These are phyloP conservation scores for Perizoma affinitatum DNA, from an alignment of 2,888 invertebrate species.

Conservation along the genomic window DNA sequence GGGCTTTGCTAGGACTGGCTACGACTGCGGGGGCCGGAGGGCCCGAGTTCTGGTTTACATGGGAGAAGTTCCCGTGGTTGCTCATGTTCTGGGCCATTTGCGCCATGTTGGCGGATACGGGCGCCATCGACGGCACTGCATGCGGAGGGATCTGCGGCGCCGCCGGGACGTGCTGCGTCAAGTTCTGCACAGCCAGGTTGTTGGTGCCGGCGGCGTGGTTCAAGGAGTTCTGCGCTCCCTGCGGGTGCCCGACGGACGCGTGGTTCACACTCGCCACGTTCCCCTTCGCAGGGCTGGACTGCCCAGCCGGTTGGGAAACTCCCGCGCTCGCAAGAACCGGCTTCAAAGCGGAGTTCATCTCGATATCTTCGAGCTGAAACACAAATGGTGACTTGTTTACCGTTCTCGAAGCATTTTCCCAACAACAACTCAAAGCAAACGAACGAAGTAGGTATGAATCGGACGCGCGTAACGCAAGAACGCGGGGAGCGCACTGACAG, in stretches of 20 bases:
- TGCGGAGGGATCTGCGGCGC: constrained; percentile 62
- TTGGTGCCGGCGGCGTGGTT: constrained; percentile 56
- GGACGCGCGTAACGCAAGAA: constrained; percentile 73
- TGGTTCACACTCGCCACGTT: constrained; percentile 75
- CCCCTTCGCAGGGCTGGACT: constrained; percentile 74
- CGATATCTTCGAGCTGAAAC: constrained; percentile 62
- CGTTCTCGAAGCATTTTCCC: constrained; percentile 76
- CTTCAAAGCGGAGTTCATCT: constrained; percentile 86
- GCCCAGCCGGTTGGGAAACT: constrained; percentile 73
- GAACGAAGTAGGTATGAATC: constrained; percentile 56
- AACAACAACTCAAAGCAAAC: constrained; percentile 78
- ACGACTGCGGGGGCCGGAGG: constrained; percentile 60
- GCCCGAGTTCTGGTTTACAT: constrained; percentile 70
- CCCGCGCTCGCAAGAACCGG: constrained; percentile 82
- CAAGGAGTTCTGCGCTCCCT: constrained; percentile 71
- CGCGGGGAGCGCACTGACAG: constrained; percentile 56
- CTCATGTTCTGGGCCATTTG: constrained; percentile 82
- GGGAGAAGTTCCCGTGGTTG: constrained; percentile 79
- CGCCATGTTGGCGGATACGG: constrained; percentile 79
- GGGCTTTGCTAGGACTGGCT: constrained; percentile 65
- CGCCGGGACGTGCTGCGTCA: constrained; percentile 66
- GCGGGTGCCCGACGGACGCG: constrained; percentile 70
- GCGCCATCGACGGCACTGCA: constrained; percentile 77
- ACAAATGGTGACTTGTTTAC: constrained; percentile 59
- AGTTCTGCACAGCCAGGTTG: constrained; percentile 71